Base-by-base conservation (phyloP, 2,113 vertebrate genomes). In the Urocolius indicus region DNA sequence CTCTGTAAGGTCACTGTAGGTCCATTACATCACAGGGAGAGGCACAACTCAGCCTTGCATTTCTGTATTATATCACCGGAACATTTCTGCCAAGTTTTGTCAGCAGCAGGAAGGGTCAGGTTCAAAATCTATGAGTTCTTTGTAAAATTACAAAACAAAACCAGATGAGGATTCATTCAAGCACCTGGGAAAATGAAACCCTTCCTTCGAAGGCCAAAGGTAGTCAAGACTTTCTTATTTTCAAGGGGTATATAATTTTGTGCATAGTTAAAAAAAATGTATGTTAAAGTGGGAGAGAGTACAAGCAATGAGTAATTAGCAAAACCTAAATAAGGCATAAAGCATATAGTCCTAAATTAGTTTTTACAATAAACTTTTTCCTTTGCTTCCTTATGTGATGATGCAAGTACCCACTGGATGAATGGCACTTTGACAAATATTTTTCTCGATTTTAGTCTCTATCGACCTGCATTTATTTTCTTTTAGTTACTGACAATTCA, bases 21-120 rank as follows among this genome's bases (percentile, higher is more conserved):
- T 76, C 66, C 93, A 94, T 96, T 95, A 95, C 90, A 92, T 94
- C 95, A 92, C 85, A 92, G 85, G 92, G 93, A 94, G 84, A 97
- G 86, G 85, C 90, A 95, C 66, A 84, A 84, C 46, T 82, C 62
- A 67, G 45, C 3, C 2, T 30, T 94, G 55, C 90, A 62, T 93
- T 96, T 96, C 90, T 93, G 86, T 94, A 94, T 89, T 96, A 72
- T 96, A 82, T 94, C 92, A 87, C 41, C 79, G 27, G 73, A 92
- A 86, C 29, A n/a, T 45, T 85, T 87, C 79, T 93, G 95, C 95
- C 93, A 97, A 95, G 81, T 94, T 89, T 89, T 95, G 91, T 97
- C 91, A 96, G 89, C 45, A 87, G 49, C 66, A 89, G n/a, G 17
- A 95, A 96, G 93, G 95, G 93, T 95, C 94, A 93, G 66, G 49